These are phyloP conservation scores for Tragelaphus imberbis DNA, from an alignment of 2,113 vertebrate species.

Conservation along the genomic window DNA sequence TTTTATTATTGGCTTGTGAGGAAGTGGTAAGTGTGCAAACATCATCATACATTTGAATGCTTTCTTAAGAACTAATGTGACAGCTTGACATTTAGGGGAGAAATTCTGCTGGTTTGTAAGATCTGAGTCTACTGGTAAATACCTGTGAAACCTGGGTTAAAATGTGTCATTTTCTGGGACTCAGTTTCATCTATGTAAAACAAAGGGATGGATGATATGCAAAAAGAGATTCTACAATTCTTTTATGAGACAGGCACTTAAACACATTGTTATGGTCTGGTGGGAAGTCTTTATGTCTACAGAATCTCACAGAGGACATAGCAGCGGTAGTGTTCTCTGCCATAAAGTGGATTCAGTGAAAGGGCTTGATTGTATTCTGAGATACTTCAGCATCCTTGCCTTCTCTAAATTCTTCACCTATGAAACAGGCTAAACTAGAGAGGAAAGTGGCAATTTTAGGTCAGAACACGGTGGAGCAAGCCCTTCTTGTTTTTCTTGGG, in stretches of 20 bases:
- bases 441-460: background rate
- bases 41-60: slow-evolving; percentile 17
- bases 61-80: background rate
- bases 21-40: background rate
- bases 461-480: background rate
- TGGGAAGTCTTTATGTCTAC: background rate
- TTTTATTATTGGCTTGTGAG: background rate
- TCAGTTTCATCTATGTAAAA: background rate
- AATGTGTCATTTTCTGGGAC: background rate
- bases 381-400: background rate
- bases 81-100: background rate
- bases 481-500: background rate
- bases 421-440: background rate
- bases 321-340: background rate
- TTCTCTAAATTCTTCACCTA: background rate
- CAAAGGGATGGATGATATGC: background rate
- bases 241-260: background rate
- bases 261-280: background rate
- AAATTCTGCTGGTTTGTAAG: background rate
- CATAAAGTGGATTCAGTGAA: background rate
- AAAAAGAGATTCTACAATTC: background rate
- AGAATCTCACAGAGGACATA: background rate
- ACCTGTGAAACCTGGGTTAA: background rate
- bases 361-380: background rate
- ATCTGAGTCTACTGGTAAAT: background rate